These are phyloP conservation scores for Amphiprion ocellaris DNA, from an alignment of 2,113 vertebrate genomes.

Conservation along the genomic window DNA sequence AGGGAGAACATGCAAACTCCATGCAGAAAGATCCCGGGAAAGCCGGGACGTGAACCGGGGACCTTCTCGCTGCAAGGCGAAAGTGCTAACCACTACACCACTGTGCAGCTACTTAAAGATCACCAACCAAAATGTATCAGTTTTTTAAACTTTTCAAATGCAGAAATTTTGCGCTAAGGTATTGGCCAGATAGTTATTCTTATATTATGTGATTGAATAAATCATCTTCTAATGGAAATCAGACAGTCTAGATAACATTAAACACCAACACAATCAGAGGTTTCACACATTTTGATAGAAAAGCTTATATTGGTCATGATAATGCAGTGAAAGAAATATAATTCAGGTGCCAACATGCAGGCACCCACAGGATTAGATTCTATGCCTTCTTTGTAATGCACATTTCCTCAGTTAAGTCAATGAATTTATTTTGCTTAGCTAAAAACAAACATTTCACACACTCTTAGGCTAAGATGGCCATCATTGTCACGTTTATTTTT, in stretches of 20 bases:
- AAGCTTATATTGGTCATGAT: neutral
- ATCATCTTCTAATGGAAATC: neutral
- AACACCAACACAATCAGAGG: neutral
- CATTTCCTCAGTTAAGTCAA: neutral
- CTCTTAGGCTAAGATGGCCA: neutral
- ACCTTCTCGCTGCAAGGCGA: too few relatives aligned
- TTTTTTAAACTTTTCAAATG: neutral
- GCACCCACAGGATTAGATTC: too few relatives aligned
- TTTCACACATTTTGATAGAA: neutral
- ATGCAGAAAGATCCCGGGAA: too few relatives aligned
- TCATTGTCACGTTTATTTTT: neutral
- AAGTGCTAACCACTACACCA: too few relatives aligned
- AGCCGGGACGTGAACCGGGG: too few relatives aligned
- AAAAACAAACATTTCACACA: neutral
- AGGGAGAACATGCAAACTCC: too few relatives aligned
- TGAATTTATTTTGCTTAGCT: neutral
- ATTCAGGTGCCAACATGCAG: too few relatives aligned
- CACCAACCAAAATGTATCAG: neutral
- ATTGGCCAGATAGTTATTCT: neutral
- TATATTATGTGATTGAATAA: neutral
- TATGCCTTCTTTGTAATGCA: too few relatives aligned
- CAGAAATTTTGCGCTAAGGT: too few relatives aligned
- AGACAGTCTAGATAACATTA: neutral
- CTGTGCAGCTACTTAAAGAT: too few relatives aligned
- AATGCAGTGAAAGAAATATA: too few relatives aligned